A percentile compares a stretch with the other conserved stretches of the same genome.
These are phyloP conservation scores for Bujurquina vittata DNA, from an alignment of 2,113 vertebrate species.

Conservation along the genomic window DNA sequence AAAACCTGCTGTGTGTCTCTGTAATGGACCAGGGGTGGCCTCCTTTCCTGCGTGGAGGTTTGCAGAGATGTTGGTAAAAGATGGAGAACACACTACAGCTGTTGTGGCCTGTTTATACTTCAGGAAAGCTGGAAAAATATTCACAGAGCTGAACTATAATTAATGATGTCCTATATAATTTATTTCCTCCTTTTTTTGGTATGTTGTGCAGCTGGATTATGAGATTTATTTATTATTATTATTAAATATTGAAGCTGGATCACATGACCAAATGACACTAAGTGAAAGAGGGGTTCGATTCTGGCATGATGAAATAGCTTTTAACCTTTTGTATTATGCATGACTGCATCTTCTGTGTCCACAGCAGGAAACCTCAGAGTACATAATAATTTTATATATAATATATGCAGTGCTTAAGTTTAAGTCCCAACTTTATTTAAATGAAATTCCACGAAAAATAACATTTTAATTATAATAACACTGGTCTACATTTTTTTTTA, in stretches of 20 bases:
- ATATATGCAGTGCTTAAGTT: no score
- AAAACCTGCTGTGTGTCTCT: background rate
- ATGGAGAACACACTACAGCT: background rate
- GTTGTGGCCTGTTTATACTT: background rate
- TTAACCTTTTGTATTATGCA: constrained; percentile 5
- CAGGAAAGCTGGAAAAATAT: background rate
- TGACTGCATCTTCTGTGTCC: background rate
- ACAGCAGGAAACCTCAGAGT: background rate
- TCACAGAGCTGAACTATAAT: background rate
- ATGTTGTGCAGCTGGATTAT: background rate
- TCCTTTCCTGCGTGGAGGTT: background rate
- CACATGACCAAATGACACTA: background rate
- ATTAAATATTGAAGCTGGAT: background rate
- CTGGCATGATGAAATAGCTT: background rate
- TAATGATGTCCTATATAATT: background rate
- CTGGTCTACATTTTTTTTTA: no score
- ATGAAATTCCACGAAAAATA: no score
- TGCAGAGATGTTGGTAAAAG: background rate
- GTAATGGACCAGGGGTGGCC: background rate
- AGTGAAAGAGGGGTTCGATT: background rate
- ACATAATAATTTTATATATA: no score
- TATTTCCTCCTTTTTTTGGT: background rate
- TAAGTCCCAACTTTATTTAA: no score
- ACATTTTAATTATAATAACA: no score
- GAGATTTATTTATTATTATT: no score